phyloP scores from a whole-genome alignment of 2,888 invertebrate species.

The Stenolophus ochropezus region DNA sequence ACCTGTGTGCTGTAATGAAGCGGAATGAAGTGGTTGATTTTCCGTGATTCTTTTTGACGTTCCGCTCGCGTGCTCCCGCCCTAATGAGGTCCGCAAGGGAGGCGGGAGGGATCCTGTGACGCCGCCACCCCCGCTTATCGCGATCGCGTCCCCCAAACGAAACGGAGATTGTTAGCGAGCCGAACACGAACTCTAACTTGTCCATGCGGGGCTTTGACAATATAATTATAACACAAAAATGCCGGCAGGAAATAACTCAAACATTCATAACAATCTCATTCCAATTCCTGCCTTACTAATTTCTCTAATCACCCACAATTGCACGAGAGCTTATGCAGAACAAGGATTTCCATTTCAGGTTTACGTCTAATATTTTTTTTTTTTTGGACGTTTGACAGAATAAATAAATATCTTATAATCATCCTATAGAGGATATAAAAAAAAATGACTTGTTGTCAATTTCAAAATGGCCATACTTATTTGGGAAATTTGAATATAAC shows the following conservation, averaged over 20 bases:
- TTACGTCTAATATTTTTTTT: too few species aligned
- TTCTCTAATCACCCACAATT: neutral
- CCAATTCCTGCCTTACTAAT: neutral
- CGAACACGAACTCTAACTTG: neutral
- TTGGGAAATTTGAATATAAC: too few species aligned
- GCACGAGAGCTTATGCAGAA: too few species aligned
- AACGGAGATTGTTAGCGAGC: conserved; percentile 8
- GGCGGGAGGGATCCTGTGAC: neutral
- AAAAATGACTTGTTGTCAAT: too few species aligned
- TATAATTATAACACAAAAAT: conserved; percentile 3
- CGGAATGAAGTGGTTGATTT: conserved; percentile 46
- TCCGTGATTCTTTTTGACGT: conserved; percentile 53
- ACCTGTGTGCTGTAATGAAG: conserved; percentile 21
- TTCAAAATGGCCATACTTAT: too few species aligned
- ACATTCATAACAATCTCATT: neutral
- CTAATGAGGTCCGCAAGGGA: conserved; percentile 37
- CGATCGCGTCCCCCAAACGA: neutral
- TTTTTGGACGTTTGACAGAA: too few species aligned
- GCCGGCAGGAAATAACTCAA: neutral
- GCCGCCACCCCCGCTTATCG: conserved; percentile 23
- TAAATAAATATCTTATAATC: too few species aligned
- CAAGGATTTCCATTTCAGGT: too few species aligned
- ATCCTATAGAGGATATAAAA: too few species aligned
- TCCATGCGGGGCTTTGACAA: neutral
- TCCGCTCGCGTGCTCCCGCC: conserved; percentile 23